Conservation (phyloP, 2,888 invertebrate genomes). For the Tiphia femorata region DNA sequence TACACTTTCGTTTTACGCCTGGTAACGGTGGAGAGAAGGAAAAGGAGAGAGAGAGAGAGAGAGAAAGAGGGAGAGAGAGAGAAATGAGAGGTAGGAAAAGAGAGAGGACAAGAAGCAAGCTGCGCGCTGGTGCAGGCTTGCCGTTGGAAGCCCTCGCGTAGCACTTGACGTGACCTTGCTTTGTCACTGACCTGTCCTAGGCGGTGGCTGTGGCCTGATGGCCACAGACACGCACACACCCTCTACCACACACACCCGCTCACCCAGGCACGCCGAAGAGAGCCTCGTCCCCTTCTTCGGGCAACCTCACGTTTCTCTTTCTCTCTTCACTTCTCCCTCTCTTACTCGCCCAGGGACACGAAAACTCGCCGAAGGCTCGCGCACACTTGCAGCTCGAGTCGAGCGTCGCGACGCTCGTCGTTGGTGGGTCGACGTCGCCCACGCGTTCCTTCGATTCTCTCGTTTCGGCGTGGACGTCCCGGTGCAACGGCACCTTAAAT, state of each 20-base stretch:
- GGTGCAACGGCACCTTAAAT: slow-evolving; percentile 46
- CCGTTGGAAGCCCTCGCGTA: slow-evolving; percentile 18
- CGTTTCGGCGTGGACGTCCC: slow-evolving; percentile 21
- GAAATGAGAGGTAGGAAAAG: neutral
- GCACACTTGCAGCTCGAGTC: neutral
- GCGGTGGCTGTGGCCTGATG: slow-evolving; percentile 43
- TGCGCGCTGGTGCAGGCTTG: slow-evolving; percentile 4
- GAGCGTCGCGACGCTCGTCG: neutral
- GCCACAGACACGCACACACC: slow-evolving; percentile 33
- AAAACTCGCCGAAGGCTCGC: too few species aligned
- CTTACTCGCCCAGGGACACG: neutral
- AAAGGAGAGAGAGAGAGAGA: neutral
- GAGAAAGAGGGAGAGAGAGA: neutral
- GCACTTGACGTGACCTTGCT: slow-evolving; percentile 63
- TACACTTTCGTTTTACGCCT: too few species aligned
- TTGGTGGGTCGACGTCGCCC: slow-evolving; percentile 19
- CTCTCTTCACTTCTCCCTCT: neutral
- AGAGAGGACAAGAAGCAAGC: neutral
- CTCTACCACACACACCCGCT: slow-evolving; percentile 5
- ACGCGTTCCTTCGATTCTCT: slow-evolving; percentile 27
- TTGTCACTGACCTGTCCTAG: slow-evolving; percentile 69
- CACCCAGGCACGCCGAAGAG: neutral
- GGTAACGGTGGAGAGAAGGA: too few species aligned
- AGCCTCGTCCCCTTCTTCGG: neutral
- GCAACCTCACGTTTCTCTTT: neutral